phyloP scores from a whole-genome alignment of 2,888 invertebrate species.

The Diarsia dahlii region DNA sequence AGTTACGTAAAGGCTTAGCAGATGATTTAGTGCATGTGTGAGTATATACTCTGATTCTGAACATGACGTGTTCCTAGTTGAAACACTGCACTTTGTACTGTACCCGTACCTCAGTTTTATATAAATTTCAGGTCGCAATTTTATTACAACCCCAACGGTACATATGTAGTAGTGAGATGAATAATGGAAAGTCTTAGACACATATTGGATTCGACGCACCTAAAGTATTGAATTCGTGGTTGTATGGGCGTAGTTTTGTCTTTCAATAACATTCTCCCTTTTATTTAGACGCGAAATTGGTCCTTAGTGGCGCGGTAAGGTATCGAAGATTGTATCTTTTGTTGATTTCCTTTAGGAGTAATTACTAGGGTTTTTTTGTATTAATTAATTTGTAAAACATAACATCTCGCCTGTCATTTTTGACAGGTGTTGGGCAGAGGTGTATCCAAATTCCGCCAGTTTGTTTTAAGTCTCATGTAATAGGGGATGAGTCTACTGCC shows the following conservation, averaged over 20 bases:
- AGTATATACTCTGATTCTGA: too few species aligned
- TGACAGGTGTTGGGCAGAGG: too few species aligned
- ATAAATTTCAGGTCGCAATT: slow-evolving; percentile 71
- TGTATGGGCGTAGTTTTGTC: slow-evolving; percentile 65
- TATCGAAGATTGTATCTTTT: slow-evolving; percentile 31
- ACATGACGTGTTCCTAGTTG: not conserved
- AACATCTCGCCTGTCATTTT: too few species aligned
- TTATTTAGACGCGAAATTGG: slow-evolving; percentile 54
- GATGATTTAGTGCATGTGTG: too few species aligned
- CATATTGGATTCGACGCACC: slow-evolving; percentile 77
- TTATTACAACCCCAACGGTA: slow-evolving; percentile 69
- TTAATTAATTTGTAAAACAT: too few species aligned
- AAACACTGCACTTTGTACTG: not conserved
- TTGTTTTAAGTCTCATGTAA: too few species aligned
- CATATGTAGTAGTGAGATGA: slow-evolving; percentile 77
- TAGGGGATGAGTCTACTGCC: too few species aligned
- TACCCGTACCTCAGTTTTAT: slow-evolving; percentile 64
- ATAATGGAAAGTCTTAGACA: slow-evolving; percentile 79
- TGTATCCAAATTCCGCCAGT: too few species aligned
- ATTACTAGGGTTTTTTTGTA: too few species aligned
- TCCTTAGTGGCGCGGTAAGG: slow-evolving; percentile 29
- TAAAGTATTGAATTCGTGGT: slow-evolving; percentile 65
- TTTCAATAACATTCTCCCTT: slow-evolving; percentile 64
- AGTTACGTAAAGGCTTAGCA: too few species aligned
- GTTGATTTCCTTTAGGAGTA: too few species aligned